Conservation (phyloP, 30 jellyfish, hydroid and myxozoan genomes). For the Turritopsis rubra region DNA sequence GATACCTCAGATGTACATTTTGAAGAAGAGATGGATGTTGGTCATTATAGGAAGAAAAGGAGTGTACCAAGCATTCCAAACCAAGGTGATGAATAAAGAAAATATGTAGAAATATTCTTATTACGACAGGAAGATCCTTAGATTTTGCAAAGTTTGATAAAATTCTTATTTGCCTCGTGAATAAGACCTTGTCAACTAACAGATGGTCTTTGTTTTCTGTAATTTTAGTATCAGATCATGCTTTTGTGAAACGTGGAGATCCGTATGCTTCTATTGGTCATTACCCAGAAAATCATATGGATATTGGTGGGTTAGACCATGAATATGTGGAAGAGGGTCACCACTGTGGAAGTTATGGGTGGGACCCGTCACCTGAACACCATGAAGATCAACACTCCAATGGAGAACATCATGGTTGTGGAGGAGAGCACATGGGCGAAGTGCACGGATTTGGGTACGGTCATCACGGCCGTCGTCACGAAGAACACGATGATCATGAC, state of each 20-base stretch:
- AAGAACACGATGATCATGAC: neutral
- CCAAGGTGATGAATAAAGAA: neutral
- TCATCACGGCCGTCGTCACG: slow-evolving; percentile 12
- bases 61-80: neutral
- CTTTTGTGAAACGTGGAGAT: slow-evolving; percentile 3
- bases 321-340: slow-evolving; percentile 15
- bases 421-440: slow-evolving; percentile 5
- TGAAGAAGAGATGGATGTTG: slow-evolving; percentile 79
- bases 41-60: slow-evolving; percentile 23
- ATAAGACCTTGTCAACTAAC: neutral
- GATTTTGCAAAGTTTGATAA: neutral
- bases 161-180: neutral
- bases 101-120: too few species aligned
- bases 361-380: slow-evolving; percentile 7
- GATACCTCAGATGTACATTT: slow-evolving; percentile 67
- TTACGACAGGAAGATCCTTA: neutral
- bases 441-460: slow-evolving; percentile 1
- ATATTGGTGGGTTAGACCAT: slow-evolving; percentile 6
- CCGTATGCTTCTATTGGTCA: slow-evolving; percentile 27
- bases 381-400: neutral
- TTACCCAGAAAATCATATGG: slow-evolving; percentile 22
- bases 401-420: neutral
- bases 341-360: slow-evolving; percentile 20
- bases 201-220: neutral
- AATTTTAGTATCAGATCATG: neutral